phyloP scores from a whole-genome alignment of 2,113 vertebrate species.

The Gobiocypris rarus region DNA sequence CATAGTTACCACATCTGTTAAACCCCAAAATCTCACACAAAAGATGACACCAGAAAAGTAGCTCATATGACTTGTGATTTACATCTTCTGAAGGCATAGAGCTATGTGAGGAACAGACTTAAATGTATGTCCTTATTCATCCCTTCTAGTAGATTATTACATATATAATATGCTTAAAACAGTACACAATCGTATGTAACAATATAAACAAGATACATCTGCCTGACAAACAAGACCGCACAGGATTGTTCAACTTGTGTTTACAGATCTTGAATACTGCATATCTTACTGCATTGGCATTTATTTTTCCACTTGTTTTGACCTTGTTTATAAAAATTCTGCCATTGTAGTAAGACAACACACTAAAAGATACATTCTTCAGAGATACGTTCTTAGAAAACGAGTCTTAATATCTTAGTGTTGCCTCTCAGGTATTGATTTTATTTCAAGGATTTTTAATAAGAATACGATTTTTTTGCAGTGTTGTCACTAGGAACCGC shows the following conservation, averaged over 20 bases:
- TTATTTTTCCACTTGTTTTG: neutral
- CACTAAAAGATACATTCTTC: neutral
- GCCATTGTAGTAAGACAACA: neutral
- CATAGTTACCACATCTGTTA: neutral
- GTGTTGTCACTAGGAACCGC: neutral
- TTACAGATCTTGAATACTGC: neutral
- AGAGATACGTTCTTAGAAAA: neutral
- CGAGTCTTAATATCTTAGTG: neutral
- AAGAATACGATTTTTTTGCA: neutral
- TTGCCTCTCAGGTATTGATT: neutral
- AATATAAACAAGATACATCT: neutral
- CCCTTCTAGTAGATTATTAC: neutral
- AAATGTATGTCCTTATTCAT: neutral
- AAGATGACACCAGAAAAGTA: neutral
- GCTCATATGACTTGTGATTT: neutral
- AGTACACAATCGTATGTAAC: neutral
- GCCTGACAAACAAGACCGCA: neutral
- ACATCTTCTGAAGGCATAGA: neutral
- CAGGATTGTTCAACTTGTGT: neutral
- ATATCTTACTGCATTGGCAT: neutral
- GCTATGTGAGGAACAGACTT: neutral
- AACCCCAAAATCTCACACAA: neutral
- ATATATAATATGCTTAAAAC: neutral
- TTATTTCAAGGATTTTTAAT: neutral
- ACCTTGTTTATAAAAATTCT: neutral